These are phyloP conservation scores for Drosophila kokeensis DNA, from an alignment of 2,888 invertebrate species.

Conservation along the genomic window DNA sequence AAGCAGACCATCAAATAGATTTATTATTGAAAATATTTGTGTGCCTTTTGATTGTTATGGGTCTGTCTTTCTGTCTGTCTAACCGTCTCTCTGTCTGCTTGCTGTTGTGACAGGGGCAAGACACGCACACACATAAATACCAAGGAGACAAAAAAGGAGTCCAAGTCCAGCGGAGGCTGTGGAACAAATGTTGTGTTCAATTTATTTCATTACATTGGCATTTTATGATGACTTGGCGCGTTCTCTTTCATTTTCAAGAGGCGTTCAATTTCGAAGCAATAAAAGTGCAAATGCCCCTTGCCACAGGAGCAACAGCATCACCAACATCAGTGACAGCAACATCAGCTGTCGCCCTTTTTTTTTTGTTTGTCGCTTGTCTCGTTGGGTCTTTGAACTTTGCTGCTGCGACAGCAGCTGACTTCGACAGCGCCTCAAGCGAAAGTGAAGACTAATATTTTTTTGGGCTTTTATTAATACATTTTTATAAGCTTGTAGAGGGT, in stretches of 20 bases:
- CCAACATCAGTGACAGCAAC: conserved; percentile 27
- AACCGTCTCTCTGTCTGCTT: conserved; percentile 2
- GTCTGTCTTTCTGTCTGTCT: conserved; percentile 5
- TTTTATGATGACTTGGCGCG: conserved; percentile 72
- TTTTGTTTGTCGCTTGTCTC: background rate
- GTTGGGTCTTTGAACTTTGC: conserved; percentile 61
- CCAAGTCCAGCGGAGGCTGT: conserved; percentile 14
- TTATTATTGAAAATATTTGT: conserved; percentile 81
- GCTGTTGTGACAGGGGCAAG: conserved; percentile 59
- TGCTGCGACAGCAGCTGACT: conserved; percentile 45
- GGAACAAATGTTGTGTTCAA: conserved; percentile 73
- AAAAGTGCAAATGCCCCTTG: conserved; percentile 70
- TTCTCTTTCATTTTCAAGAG: conserved; percentile 54
- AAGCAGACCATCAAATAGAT: conserved; percentile 77
- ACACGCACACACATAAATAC: conserved; percentile 5
- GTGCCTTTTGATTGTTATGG: conserved; percentile 71
- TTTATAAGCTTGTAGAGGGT: background rate
- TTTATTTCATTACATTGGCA: conserved; percentile 75
- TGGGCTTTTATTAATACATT: background rate
- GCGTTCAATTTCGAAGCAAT: conserved; percentile 66
- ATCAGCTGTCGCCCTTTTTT: conserved; percentile 57
- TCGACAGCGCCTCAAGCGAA: conserved; percentile 38
- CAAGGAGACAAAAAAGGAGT: conserved; percentile 5
- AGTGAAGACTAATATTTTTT: conserved; percentile 24
- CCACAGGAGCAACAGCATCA: conserved; percentile 42